Evolutionary conservation across 2,113 vertebrate species (phyloP).

Genomic region (Malurus melanocephalus): DNA sequence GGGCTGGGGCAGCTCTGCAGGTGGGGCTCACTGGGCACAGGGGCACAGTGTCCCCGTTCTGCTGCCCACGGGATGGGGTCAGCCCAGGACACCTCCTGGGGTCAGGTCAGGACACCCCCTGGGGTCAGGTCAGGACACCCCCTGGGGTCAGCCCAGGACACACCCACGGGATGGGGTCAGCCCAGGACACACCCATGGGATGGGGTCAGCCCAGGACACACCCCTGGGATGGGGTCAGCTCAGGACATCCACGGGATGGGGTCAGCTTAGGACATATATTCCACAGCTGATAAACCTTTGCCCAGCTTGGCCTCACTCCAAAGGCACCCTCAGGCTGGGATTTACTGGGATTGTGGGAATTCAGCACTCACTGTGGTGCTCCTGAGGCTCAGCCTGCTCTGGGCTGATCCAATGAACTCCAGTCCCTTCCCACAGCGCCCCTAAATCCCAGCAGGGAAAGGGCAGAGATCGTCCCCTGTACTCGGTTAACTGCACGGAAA

Average conservation of each 20-base stretch:
- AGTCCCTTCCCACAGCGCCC: not conserved
- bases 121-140: not conserved
- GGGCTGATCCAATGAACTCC: not conserved
- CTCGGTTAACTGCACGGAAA: not conserved
- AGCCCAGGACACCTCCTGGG: not conserved
- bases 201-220: too few relatives aligned
- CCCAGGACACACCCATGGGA: too few relatives aligned
- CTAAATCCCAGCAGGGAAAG: not conserved
- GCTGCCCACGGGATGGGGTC: not conserved
- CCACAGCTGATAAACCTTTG: too few relatives aligned
- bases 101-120: too few relatives aligned
- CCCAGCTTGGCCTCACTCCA: not conserved
- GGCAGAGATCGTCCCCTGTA: too few relatives aligned
- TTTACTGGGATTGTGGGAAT: not conserved
- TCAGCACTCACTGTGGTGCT: accelerated
- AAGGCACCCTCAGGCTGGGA: not conserved
- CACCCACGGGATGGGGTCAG: too few relatives aligned
- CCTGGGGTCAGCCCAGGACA: too few relatives aligned
- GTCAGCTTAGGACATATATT: too few relatives aligned
- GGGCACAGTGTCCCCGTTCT: not conserved
- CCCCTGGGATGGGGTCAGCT: too few relatives aligned
- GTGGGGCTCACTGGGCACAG: not conserved
- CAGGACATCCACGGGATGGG: too few relatives aligned
- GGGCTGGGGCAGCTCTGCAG: too few relatives aligned
- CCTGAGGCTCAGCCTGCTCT: not conserved